phyloP scores from a whole-genome alignment of 2,888 invertebrate species.

The Drosophila falleni region DNA sequence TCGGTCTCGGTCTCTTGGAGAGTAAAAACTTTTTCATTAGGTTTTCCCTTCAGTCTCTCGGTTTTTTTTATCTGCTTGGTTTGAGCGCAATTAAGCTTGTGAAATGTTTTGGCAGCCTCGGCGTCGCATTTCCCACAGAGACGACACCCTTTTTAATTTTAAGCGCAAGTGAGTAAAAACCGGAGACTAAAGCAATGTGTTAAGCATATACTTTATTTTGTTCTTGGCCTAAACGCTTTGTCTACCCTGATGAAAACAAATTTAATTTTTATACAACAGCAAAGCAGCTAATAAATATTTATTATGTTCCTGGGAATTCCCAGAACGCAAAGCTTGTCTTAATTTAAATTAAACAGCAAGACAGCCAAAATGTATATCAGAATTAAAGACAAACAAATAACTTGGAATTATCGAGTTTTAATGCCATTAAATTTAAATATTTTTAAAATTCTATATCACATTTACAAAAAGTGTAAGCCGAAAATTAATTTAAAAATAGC shows the following conservation, averaged over 20 bases:
- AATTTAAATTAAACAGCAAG: constrained; percentile 31
- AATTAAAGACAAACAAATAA: neutral
- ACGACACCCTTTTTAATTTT: constrained; percentile 72
- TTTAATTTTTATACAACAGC: constrained; percentile 65
- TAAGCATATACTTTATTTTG: constrained; percentile 48
- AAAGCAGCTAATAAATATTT: constrained; percentile 72
- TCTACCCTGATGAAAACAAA: constrained; percentile 74
- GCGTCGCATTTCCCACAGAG: constrained; percentile 36
- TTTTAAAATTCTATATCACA: neutral
- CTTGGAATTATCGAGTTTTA: neutral
- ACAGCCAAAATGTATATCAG: neutral
- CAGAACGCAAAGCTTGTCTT: constrained; percentile 2
- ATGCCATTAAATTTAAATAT: neutral
- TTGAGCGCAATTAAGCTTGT: constrained; percentile 76
- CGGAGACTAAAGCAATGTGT: constrained; percentile 19
- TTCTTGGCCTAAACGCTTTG: constrained; percentile 58
- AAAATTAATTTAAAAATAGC: constrained; percentile 9
- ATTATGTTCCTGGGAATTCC: constrained; percentile 51
- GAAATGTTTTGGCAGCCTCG: constrained; percentile 64
- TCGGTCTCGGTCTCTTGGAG: constrained; percentile 26
- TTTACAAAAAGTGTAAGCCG: neutral
- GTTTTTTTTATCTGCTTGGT: constrained; percentile 68
- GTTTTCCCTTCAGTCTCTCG: constrained; percentile 13
- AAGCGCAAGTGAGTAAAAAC: constrained; percentile 33
- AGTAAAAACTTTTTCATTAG: constrained; percentile 77